Evolutionary conservation across 1,140 invertebrate species (phyloP).

Genomic region (Drosophila repletoides): DNA sequence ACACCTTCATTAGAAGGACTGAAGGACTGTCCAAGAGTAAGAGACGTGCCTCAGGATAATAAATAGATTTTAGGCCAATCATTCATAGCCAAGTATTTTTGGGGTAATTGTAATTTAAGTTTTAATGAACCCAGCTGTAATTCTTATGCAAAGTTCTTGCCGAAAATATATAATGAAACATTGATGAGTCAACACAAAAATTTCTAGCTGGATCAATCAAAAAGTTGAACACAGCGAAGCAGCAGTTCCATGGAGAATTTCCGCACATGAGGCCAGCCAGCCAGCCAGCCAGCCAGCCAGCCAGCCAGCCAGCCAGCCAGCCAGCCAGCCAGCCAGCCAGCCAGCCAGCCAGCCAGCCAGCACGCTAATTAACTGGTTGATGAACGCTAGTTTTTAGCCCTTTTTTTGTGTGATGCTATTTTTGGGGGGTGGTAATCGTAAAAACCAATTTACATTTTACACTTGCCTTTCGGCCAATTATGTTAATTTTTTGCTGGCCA

Average conservation of each 20-base stretch:
- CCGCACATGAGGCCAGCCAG: too few species aligned
- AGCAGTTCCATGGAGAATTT: conserved; percentile 33
- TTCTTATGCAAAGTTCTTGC: neutral
- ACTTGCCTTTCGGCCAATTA: conserved; percentile 46
- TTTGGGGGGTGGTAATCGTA: neutral
- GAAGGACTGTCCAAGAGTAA: neutral
- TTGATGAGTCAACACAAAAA: conserved; percentile 27
- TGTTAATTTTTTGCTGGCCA: conserved; percentile 61
- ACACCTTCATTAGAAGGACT: neutral
- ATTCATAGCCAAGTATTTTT: neutral
- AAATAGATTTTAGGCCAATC: conserved; percentile 2
- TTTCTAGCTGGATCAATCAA: conserved; percentile 47
- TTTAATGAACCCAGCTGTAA: conserved; percentile 18
- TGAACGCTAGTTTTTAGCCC: too few species aligned
- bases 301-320: too few species aligned
- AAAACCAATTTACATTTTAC: conserved; percentile 48
- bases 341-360: conserved; percentile 30
- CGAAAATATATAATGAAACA: conserved; percentile 26
- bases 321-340: too few species aligned
- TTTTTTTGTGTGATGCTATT: too few species aligned
- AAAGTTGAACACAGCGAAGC: too few species aligned
- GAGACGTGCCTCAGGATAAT: neutral
- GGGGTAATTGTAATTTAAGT: conserved; percentile 9
- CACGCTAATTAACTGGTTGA: conserved; percentile 44
- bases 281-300: neutral